Evolutionary conservation across 2,888 invertebrate genomes (phyloP), one percentile per base, ranked within the genome.

Genomic region (Macropis europaea): DNA sequence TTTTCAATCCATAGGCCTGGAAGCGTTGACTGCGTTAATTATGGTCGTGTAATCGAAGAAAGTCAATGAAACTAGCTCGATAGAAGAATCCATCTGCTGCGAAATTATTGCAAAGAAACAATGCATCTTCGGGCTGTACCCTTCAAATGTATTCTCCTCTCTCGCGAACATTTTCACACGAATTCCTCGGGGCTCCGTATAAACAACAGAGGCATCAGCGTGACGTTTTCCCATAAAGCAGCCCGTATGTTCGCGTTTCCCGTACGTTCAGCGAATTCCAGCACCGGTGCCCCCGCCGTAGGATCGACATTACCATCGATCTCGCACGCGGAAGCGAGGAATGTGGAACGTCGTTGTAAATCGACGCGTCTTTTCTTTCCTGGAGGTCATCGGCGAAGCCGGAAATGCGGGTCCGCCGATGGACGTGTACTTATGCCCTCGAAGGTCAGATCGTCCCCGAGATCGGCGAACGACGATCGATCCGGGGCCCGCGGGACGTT

Each of bases 301-400:
- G 48, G 63, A 54, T 48, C 43, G 64, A 52, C 63, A 32, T 61
- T 47, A 56, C 24, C 57, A 42, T 72, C 63, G 50, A 48, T 70
- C 43, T 66, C 73, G 43, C 56, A 56, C 76, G 38, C 66, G 73
- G 69, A 70, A 64, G 64, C 67, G 48, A 48, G 36, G 63, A 77
- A 79, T 79, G 77, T 77, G 67, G 79, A 79, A 75, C 74, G 67
- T 72, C 48, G 69, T 64, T 53, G 74, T 79, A 67, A 79, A 77
- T 79, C 74, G 76, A 76, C 71, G 38, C 19, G 40, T 63, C 66
- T 62, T 62, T 17, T 54, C 63, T 77, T 77, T 75, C 61, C 73
- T 57, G 19, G 75, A 73, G 67, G 70, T 80, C 75, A 79, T 67
- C 77, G 62, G 69, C 61, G 62, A 75, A 77, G 70, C 75, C 77